These are phyloP conservation scores for Drymodes brunneopygia DNA, from an alignment of 2,113 vertebrate genomes.

Conservation along the genomic window DNA sequence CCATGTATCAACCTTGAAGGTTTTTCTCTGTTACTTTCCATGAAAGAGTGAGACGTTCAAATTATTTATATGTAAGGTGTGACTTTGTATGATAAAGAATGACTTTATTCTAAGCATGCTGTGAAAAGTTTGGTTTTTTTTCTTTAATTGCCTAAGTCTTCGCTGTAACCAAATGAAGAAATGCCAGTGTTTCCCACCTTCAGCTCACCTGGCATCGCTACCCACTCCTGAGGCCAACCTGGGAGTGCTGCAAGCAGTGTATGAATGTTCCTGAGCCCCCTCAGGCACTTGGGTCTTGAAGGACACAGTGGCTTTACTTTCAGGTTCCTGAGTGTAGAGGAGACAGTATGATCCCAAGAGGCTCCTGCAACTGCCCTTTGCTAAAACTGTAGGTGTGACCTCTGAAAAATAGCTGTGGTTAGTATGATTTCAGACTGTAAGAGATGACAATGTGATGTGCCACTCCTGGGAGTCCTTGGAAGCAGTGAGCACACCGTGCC, in stretches of 20 bases:
- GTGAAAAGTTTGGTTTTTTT: neutral
- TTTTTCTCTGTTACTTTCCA: slow-evolving; percentile 80
- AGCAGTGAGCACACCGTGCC: neutral
- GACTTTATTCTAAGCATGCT: neutral
- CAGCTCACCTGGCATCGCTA: neutral
- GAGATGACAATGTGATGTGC: neutral
- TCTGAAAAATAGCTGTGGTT: neutral
- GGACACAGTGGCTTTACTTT: neutral
- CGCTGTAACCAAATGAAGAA: neutral
- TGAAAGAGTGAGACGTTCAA: slow-evolving; percentile 75
- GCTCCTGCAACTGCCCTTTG: neutral
- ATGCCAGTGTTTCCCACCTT: neutral
- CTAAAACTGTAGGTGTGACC: neutral
- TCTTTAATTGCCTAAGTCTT: neutral
- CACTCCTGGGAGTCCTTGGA: neutral
- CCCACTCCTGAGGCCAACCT: neutral
- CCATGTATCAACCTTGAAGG: slow-evolving; percentile 65
- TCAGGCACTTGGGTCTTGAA: neutral
- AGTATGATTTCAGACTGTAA: neutral
- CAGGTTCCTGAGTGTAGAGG: neutral
- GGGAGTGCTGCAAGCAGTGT: neutral
- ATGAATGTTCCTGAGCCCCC: neutral
- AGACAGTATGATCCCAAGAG: neutral
- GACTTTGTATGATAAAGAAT: slow-evolving; percentile 15
- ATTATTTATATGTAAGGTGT: slow-evolving; percentile 42